Conservation (phyloP, 2,797 vertebrate genomes). For the Sebastes vulpes region DNA sequence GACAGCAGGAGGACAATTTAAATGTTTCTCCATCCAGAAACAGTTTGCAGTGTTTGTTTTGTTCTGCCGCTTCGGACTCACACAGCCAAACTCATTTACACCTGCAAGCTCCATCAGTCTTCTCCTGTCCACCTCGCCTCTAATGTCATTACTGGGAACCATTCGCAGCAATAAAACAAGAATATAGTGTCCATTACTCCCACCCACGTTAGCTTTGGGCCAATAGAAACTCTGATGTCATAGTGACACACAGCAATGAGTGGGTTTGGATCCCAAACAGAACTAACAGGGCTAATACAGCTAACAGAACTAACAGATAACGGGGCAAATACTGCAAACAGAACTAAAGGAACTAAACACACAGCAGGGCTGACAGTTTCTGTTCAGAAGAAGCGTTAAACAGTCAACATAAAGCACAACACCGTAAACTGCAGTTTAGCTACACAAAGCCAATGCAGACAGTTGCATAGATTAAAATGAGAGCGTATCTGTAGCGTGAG, state of each 20-base stretch:
- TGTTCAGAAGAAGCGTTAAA: background rate
- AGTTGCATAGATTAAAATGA: background rate
- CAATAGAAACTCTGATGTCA: too few relatives aligned
- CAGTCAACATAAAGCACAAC: too few relatives aligned
- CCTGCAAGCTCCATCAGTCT: background rate
- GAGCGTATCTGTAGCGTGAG: background rate
- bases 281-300: too few relatives aligned
- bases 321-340: too few relatives aligned
- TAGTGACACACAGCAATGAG: too few relatives aligned
- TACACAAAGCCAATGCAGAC: rapidly evolving
- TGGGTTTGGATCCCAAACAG: rapidly evolving
- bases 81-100: background rate
- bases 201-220: too few relatives aligned
- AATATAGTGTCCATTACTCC: too few relatives aligned
- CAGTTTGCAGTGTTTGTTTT: background rate
- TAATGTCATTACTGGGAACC: too few relatives aligned
- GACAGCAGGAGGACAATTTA: background rate
- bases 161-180: too few relatives aligned
- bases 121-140: background rate
- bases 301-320: too few relatives aligned
- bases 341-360: too few relatives aligned
- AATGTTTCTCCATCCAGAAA: background rate
- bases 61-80: background rate
- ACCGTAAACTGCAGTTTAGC: background rate
- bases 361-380: too few relatives aligned